Evolutionary conservation across 2,888 invertebrate genomes (phyloP), one percentile per base, ranked within the genome.

Genomic region (Cataglyphis cursor): DNA sequence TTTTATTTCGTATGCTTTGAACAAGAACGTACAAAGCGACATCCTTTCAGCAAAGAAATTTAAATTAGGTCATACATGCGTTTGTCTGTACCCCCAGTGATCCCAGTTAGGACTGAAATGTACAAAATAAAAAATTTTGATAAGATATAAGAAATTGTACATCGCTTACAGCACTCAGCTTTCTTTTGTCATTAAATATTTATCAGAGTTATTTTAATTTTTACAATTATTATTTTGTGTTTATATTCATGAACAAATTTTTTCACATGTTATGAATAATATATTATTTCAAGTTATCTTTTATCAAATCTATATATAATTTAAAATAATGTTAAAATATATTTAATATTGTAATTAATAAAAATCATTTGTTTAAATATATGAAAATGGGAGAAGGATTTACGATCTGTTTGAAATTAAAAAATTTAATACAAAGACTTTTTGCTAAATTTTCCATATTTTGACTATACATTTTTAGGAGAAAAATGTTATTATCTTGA

Each of bases 351-450:
- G 35, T 3, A 24, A 24, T 72, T 80, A 80, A 4, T 57, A 44
- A 54, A 80, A 81, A 74, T 59, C 41, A 73, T 65, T 59, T 28
- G 57, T 10, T n/a, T 24, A 10, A 51, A 83, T 81, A 48, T 48
- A n/a, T n/a, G 48, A n/a, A 48, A 48, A 48, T 48, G n/a, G 48
- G 18, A 48, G 6, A 48, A 48, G 1, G n/a, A 48, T 48, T 44
- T 18, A n/a, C n/a, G 6, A 48, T 48, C 8, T 84, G 84, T 73
- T 80, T 83, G 24, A 48, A 65, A 74, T 35, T 12, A 64, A 12
- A 64, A 66, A n/a, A n/a, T 48, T n/a, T 48, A 48, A n/a, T 48
- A 48, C n/a, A 48, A 48, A 48, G 10, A 48, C n/a, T 66, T 9
- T 41, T 28, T 70, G 3, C 12, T 15, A 35, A 54, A 51, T 31